A percentile compares a stretch with the other conserved stretches of the same genome.
Evolutionary conservation across 2,888 invertebrate species (phyloP).

Genomic region (Eupeodes luniger): DNA sequence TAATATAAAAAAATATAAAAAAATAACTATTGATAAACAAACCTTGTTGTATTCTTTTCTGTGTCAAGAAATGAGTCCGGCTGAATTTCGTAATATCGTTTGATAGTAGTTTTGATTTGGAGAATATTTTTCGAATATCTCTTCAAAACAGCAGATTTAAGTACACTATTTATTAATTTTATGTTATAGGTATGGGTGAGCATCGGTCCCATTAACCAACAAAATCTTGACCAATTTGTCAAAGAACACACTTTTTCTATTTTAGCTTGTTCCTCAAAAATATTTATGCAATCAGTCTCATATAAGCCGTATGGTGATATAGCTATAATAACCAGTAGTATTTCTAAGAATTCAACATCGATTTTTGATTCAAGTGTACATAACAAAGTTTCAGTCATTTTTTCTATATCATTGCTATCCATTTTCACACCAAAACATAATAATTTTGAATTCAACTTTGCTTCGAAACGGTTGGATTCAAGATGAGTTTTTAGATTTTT

Average conservation of each 20-base stretch:
- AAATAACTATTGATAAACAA: not conserved
- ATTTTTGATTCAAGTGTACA: conserved; percentile 89
- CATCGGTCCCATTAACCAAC: conserved; percentile 84
- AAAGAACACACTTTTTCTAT: conserved; percentile 81
- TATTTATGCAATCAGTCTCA: conserved; percentile 88
- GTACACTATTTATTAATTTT: conserved; percentile 82
- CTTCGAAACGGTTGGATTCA: conserved; percentile 83
- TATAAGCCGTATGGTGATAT: conserved; percentile 91
- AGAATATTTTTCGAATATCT: conserved; percentile 79
- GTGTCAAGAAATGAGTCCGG: conserved; percentile 70
- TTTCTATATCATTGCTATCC: conserved; percentile 85
- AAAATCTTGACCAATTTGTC: conserved; percentile 83
- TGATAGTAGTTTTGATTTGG: conserved; percentile 69
- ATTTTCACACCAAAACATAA: conserved; percentile 87
- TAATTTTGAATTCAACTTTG: conserved; percentile 86
- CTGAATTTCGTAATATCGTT: conserved; percentile 77
- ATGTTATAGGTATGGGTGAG: conserved; percentile 82
- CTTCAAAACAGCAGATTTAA: conserved; percentile 81
- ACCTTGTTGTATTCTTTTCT: conserved; percentile 79
- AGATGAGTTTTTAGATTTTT: conserved; percentile 79
- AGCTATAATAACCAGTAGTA: conserved; percentile 89
- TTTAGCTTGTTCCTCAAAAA: conserved; percentile 81
- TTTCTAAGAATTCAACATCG: conserved; percentile 87
- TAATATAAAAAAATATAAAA: not conserved
- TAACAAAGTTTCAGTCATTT: conserved; percentile 87